Conservation (phyloP, 2,113 vertebrate genomes). For the Podarcis muralis region DNA sequence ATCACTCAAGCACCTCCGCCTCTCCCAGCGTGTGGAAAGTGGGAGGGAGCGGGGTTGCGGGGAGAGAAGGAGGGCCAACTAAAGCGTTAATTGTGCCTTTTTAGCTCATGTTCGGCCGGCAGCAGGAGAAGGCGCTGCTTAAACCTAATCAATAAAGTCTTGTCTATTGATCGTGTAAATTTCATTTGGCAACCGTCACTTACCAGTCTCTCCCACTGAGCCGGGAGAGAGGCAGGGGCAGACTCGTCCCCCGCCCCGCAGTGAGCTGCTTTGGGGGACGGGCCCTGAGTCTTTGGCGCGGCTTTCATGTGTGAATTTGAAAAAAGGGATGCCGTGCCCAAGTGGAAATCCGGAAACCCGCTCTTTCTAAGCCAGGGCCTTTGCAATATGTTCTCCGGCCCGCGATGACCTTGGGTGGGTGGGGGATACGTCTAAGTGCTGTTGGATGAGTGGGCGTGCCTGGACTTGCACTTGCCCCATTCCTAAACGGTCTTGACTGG, state of each 20-base stretch:
- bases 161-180: conserved; percentile 43
- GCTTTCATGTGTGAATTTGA: neutral
- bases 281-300: no score
- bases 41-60: neutral
- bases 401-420: no score
- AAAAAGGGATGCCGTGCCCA: neutral
- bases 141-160: conserved; percentile 50
- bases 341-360: no score
- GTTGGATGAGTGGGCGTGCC: no score
- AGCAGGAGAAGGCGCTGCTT: neutral
- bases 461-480: no score
- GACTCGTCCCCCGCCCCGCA: no score
- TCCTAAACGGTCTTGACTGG: no score
- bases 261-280: no score
- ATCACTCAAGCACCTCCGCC: neutral
- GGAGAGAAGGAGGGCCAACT: no score
- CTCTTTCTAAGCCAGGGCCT: neutral
- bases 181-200: conserved; percentile 41
- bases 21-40: rapidly evolving
- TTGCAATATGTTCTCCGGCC: neutral
- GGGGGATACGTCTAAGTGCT: neutral
- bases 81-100: conserved; percentile 19
- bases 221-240: neutral
- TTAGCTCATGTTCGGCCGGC: conserved; percentile 31
- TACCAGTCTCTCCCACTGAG: neutral